phyloP scores from a whole-genome alignment of 2,888 invertebrate genomes.

The Pelosia muscerda region DNA sequence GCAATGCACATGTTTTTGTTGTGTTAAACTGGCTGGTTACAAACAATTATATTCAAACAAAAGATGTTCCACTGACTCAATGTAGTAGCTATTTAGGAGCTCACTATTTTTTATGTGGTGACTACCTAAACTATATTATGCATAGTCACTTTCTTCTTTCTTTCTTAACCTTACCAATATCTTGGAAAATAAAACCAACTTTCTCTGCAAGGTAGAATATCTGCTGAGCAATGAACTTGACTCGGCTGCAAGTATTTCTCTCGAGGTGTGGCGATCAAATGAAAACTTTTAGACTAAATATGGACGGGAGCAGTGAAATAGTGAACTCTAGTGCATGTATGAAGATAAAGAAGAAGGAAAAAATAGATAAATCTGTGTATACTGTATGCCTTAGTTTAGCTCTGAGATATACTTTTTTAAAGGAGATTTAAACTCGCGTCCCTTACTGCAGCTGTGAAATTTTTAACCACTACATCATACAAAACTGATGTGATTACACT shows the following conservation, averaged over 20 bases:
- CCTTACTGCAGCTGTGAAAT: neutral
- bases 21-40: conserved; percentile 25
- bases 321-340: neutral
- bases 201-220: neutral
- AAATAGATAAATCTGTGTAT: too few species aligned
- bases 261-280: too few species aligned
- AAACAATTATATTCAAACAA: conserved; percentile 38
- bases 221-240: too few species aligned
- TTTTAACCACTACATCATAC: neutral
- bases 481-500: too few species aligned
- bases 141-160: neutral
- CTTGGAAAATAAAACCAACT: neutral
- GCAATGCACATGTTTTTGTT: conserved; percentile 59
- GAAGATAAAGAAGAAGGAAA: neutral
- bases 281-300: too few species aligned
- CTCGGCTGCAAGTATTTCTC: too few species aligned
- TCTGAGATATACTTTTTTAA: too few species aligned
- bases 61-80: neutral
- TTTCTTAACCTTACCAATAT: neutral
- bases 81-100: neutral
- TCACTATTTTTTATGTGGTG: too few species aligned
- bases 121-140: neutral
- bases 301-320: too few species aligned
- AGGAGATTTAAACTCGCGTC: too few species aligned
- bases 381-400: too few species aligned